Conservation (phyloP, 2,888 invertebrate species). For the Chydorus sphaericus region DNA sequence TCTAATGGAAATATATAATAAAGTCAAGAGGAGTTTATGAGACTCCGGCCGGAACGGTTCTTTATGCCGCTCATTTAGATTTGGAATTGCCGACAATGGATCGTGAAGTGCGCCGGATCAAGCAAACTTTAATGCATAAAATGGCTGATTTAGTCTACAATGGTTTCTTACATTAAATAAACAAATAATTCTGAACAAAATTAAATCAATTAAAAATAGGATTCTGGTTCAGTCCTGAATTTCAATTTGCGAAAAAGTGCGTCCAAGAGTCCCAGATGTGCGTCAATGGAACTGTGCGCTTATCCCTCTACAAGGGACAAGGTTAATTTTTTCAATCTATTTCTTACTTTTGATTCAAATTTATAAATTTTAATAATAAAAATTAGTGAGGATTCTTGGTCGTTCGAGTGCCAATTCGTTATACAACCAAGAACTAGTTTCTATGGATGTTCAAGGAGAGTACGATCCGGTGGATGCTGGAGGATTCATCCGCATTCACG, state of each 20-base stretch:
- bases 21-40: conserved; percentile 66
- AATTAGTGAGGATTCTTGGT: conserved; percentile 44
- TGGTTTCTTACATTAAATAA: too few relatives aligned
- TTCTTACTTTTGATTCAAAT: too few relatives aligned
- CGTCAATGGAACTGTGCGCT: conserved; percentile 53
- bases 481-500: conserved; percentile 62
- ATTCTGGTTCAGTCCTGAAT: conserved; percentile 77
- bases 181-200: not conserved
- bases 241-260: conserved; percentile 49
- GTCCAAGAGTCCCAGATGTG: conserved; percentile 50
- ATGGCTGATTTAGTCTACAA: conserved; percentile 72
- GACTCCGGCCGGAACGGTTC: conserved; percentile 62
- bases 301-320: conserved; percentile 60
- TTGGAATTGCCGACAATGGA: conserved; percentile 62
- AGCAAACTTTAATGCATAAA: conserved; percentile 49
- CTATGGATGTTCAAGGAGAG: conserved; percentile 67
- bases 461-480: conserved; percentile 65
- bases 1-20: not conserved
- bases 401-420: conserved; percentile 41
- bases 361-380: not conserved
- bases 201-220: conserved; percentile 30
- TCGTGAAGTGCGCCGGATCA: conserved; percentile 59
- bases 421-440: conserved; percentile 64
- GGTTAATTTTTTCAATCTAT: conserved; percentile 32
- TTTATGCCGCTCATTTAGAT: conserved; percentile 63